Base-by-base conservation (phyloP, 2,113 vertebrate genomes). In the Solea senegalensis region DNA sequence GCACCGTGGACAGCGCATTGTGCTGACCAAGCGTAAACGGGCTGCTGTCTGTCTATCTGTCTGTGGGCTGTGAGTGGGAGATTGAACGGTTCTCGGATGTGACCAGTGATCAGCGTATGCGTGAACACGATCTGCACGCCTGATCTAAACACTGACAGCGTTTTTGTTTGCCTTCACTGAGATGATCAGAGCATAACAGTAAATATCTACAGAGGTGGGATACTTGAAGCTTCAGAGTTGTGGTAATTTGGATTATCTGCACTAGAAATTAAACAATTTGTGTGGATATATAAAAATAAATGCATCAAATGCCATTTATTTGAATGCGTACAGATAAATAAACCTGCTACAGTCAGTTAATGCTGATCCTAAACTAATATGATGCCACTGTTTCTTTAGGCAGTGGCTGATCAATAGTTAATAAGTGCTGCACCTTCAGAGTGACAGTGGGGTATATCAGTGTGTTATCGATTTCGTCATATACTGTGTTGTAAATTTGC, bases 1-100 rank as follows among this genome's bases (percentile, higher is more conserved):
- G 85, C 61, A 74, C 72, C 85, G 40, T 14, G 75, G 75, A 78
- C 59, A 83, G 78, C 39, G 71, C 74, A 66, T n/a, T 27, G 63
- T 84, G 83, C 87, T 81, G 80, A 88, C 62, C 50, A 10, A 46
- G 84, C 74, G 40, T 26, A 50, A 60, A 64, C 27, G 14, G 39
- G 65, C 16, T 16, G 53, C 44, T 56, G 56, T 44, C 43, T 44
- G 10, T 44, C 43, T 44, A 44, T 44, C 43, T 44, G 10, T 44
- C 43, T 44, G 43, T 39, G 34, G 69, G 7, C 41, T 43, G 41
- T 7, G n/a, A 46, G 49, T 64, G 34, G 8, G 4, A 26, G 43
- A 65, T 11, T 44, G 61, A 65, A 51, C 10, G 50, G 51, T 14
- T 68, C n/a, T 28, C 39, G 67, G 49, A 65, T 27, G 41, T 67